A percentile compares a stretch with the other conserved stretches of the same genome.
Conservation (phyloP, 2,888 invertebrate species). For the Lasioglossum morio region DNA sequence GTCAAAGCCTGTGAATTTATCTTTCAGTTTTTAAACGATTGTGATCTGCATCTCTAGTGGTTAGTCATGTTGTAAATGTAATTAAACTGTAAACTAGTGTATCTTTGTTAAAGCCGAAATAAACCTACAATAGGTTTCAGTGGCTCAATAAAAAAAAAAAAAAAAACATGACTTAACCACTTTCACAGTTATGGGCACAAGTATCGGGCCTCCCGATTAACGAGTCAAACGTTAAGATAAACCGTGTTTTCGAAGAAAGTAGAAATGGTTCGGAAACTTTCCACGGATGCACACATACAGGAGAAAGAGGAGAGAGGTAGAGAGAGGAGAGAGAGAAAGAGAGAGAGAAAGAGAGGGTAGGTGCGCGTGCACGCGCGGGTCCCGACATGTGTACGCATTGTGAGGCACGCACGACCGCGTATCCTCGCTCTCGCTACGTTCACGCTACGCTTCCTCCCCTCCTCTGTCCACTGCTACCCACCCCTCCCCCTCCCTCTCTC, state of each 20-base stretch:
- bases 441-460: conserved; percentile 53
- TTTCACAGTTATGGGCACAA: no score
- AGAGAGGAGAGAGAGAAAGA: conserved; percentile 32
- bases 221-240: neutral
- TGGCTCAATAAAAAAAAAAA: no score
- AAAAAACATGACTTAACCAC: no score
- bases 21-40: no score
- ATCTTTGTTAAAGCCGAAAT: no score
- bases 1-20: no score
- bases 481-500: conserved; percentile 32
- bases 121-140: no score
- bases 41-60: no score
- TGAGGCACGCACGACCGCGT: conserved; percentile 62
- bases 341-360: conserved; percentile 25
- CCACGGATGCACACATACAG: neutral
- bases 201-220: neutral
- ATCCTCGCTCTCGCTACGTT: conserved; percentile 53
- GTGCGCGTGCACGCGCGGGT: conserved; percentile 60
- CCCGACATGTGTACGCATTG: conserved; percentile 62
- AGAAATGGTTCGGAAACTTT: neutral
- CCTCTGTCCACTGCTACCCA: conserved; percentile 35
- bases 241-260: neutral
- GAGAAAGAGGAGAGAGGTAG: neutral
- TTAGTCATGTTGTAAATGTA: no score
- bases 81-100: no score